phyloP scores from a whole-genome alignment of 2,888 invertebrate species.

The Agrochola macilenta region DNA sequence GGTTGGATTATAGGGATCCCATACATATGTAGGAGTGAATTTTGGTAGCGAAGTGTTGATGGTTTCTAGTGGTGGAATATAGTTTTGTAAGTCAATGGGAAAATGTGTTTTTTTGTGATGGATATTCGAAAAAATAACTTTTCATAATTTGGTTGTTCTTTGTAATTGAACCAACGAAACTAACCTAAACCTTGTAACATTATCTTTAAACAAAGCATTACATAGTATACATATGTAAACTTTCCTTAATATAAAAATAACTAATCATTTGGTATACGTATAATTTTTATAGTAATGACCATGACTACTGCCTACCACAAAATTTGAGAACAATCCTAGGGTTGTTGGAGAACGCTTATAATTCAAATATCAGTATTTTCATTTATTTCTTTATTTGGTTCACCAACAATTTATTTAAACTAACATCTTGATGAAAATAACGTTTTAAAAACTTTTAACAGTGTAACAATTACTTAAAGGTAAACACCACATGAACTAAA shows the following conservation, averaged over 20 bases:
- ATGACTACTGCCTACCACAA: no score
- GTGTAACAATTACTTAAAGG: no score
- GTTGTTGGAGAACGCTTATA: not conserved
- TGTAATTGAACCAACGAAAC: not conserved
- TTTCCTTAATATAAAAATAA: not conserved
- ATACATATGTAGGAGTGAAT: conserved; percentile 65
- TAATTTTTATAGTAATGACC: no score
- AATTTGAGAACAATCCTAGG: not conserved
- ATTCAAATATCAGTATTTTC: not conserved
- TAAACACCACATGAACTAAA: no score
- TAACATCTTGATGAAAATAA: no score
- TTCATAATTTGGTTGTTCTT: not conserved
- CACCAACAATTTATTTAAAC: no score
- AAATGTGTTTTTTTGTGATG: not conserved
- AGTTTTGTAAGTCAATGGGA: conserved; percentile 17
- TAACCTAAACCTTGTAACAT: not conserved
- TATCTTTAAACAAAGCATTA: not conserved
- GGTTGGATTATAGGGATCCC: conserved; percentile 80
- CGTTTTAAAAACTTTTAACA: no score
- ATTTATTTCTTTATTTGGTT: no score
- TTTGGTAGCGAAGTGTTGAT: conserved; percentile 53
- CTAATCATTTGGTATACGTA: not conserved
- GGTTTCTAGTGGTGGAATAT: conserved; percentile 13
- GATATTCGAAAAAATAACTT: not conserved
- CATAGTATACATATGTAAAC: not conserved